Evolutionary conservation across 2,888 invertebrate species (phyloP).

Genomic region (Agrotis clavis): DNA sequence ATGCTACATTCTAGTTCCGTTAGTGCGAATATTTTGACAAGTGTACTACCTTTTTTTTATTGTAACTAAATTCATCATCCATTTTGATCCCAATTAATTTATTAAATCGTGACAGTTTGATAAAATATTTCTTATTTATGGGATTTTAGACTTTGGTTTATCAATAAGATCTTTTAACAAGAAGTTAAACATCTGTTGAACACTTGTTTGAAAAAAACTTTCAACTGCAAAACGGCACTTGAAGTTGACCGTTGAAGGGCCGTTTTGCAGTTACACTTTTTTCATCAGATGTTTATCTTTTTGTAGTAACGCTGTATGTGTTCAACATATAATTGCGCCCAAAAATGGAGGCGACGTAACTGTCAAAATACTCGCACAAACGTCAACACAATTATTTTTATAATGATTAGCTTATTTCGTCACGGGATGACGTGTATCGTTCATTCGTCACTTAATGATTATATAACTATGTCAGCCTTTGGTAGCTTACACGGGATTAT

Average conservation of each 20-base stretch:
- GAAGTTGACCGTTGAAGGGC: too few relatives aligned
- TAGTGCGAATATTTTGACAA: constrained; percentile 68
- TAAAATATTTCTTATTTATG: too few relatives aligned
- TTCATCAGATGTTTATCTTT: too few relatives aligned
- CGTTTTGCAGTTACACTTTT: too few relatives aligned
- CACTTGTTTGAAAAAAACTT: too few relatives aligned
- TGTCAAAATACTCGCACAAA: constrained; percentile 71
- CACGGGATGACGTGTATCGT: constrained; percentile 81
- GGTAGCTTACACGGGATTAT: constrained; percentile 40
- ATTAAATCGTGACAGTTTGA: too few relatives aligned
- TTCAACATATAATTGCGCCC: background rate
- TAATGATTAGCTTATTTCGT: constrained; percentile 83
- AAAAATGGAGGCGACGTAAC: constrained; percentile 13
- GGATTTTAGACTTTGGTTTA: too few relatives aligned
- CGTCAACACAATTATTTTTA: constrained; percentile 81
- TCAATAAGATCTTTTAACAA: too few relatives aligned
- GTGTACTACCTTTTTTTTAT: background rate
- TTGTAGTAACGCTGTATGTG: too few relatives aligned
- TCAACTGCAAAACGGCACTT: too few relatives aligned
- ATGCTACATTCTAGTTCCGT: constrained; percentile 73
- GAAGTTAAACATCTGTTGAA: too few relatives aligned
- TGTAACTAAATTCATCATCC: background rate
- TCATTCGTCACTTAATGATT: constrained; percentile 85
- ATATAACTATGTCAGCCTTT: constrained; percentile 74
- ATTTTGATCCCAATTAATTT: background rate